Evolutionary conservation across 2,113 vertebrate species (phyloP), one percentile per base, ranked within the genome.

Genomic region (Colinus virginianus): DNA sequence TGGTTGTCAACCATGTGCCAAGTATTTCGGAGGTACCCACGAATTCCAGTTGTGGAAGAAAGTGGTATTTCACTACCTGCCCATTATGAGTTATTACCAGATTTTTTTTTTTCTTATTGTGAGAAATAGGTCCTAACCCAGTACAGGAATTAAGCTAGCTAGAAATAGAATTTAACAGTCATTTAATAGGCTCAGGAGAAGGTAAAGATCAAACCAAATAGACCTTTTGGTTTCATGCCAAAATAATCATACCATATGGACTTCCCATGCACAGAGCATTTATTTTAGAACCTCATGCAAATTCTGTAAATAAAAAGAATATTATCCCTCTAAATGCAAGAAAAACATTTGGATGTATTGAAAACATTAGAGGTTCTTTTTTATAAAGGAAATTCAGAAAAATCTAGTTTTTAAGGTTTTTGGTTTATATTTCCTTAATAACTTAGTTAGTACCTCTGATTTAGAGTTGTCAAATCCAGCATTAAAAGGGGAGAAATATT

Each of bases 111-210:
- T 45, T 26, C 9, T 55, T 43, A 32, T 63, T 87, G 53, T 64
- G 26, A 78, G 69, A 95, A 94, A 78, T 42, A 84, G 51, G 1
- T 45, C 76, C 84, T 95, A 83, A 92, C 13, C 46, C 30, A 92
- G 78, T 59, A 49, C n/a, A 84, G 67, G 75, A 87, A 61, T 96
- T 96, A 72, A 94, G 88, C 56, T 94, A 70, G 61, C 78, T 62
- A 90, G 69, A 84, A 96, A 92, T 51, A 84, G 66, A 88, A 53
- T 58, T 91, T 88, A 89, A 80, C 25, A 81, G 55, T 66, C 79
- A 70, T 82, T 97, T 90, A 95, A 78, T 51, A 95, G 84, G 69
- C 59, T 72, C 70, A 71, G 75, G 77, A 93, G 78, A 58, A 95
- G 45, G 56, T 84, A 94, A 78, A 80, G 63, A 81, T 95, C 82